Evolutionary conservation across 2,797 vertebrate genomes (phyloP), one percentile per base, ranked within the genome.

Genomic region (Euthynnus affinis): DNA sequence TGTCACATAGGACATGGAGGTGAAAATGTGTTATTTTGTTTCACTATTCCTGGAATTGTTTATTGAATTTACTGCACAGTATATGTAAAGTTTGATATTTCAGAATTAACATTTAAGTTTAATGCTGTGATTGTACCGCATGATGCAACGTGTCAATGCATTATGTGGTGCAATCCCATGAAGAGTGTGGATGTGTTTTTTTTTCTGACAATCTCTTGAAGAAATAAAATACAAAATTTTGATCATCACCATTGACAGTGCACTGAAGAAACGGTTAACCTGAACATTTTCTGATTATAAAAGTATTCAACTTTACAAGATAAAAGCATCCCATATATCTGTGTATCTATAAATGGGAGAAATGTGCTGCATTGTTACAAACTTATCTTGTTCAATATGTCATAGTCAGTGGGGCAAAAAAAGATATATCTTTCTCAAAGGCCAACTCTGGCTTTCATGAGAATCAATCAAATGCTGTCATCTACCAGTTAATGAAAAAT

Each of bases 381-480:
- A 44, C 4, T 10, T 66, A 17, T 46, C 23, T 60, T 20, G 17
- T 62, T 34, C 27, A 58, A 40, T 60, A 49, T 70, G 55, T 80
- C 29, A 63, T n/a, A 53, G 15, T 27, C 20, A 59, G 29, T 32
- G 29, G 29, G 29, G 29, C 1, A 32, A 32, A 32, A 32, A 63
- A 34, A 60, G 2, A 56, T 0, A 13, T 0, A 9, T 37, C 15
- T 48, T 56, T 72, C 29, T 62, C 15, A 64, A 58, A 63, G 14
- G 60, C 58, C 25, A 74, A 44, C n/a, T 62, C 9, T 14, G 55
- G 6, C 6, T 65, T 78, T 75, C 0, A 44, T 44, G 22, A 49
- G 7, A 78, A 34, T 59, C 13, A 67, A 8, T 57, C 27, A 71
- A 64, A 71, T 59, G n/a, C 10, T 29, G 40, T 32, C 51, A 69